phyloP scores from a whole-genome alignment of 2,113 vertebrate species.

The Oceanites oceanicus region DNA sequence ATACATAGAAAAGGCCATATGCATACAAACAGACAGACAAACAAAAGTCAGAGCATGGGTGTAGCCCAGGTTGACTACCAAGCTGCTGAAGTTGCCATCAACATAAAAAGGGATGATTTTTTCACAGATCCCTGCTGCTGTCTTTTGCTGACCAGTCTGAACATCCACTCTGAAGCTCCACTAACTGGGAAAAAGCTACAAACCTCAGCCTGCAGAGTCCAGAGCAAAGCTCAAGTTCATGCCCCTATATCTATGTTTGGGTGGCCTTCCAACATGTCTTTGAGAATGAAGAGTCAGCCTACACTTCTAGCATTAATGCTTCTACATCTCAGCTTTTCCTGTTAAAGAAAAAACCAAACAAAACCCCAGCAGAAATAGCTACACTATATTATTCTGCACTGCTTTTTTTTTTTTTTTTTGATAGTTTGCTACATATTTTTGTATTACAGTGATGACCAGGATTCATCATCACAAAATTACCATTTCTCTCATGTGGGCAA shows the following conservation, averaged over 20 bases:
- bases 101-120: background rate
- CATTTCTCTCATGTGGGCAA: background rate
- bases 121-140: background rate
- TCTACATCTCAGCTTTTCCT: background rate
- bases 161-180: background rate
- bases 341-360: background rate
- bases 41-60: background rate
- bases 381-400: background rate
- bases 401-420: background rate
- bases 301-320: background rate
- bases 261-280: background rate
- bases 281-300: background rate
- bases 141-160: background rate
- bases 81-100: background rate
- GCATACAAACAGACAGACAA: background rate
- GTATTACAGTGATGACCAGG: background rate
- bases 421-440: background rate
- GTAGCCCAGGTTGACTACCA: background rate
- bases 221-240: background rate
- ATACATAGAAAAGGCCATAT: background rate
- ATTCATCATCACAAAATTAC: background rate
- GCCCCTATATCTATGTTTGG: accelerated
- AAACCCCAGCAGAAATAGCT: background rate
- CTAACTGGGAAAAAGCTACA: background rate
- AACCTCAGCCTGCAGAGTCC: background rate